A percentile compares a stretch with the other conserved stretches of the same genome.
These are phyloP conservation scores for Darevskia mixta DNA, from an alignment of 2,797 vertebrate species.

Conservation along the genomic window DNA sequence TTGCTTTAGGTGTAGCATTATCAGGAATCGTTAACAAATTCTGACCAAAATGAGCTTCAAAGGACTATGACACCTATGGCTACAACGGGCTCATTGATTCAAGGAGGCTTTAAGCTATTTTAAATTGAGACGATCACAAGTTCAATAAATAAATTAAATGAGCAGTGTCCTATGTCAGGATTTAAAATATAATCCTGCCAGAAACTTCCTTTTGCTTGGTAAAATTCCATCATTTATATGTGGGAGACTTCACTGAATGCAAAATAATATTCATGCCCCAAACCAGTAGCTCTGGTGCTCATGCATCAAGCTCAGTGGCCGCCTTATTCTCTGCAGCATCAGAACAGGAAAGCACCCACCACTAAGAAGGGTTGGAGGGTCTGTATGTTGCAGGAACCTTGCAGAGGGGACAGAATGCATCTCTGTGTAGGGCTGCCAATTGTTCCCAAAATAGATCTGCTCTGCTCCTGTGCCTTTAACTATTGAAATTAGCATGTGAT, in stretches of 20 bases:
- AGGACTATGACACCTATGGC: slow-evolving; percentile 25
- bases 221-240: slow-evolving; percentile 18
- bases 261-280: slow-evolving; percentile 5
- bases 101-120: slow-evolving; percentile 41
- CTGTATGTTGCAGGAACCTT: not conserved
- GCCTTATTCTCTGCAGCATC: not conserved
- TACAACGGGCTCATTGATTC: slow-evolving; percentile 35
- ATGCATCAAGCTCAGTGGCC: not conserved
- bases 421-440: not conserved
- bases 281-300: not conserved
- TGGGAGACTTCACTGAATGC: slow-evolving; percentile 4
- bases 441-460: not conserved
- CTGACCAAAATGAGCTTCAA: slow-evolving; percentile 33
- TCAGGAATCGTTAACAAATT: slow-evolving; percentile 42
- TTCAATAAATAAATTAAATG: slow-evolving; percentile 47
- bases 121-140: slow-evolving; percentile 44
- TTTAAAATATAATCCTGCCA: slow-evolving; percentile 41
- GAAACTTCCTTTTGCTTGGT: slow-evolving; percentile 9
- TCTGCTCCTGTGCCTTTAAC: not conserved
- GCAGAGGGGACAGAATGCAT: not conserved
- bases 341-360: not conserved
- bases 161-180: slow-evolving; percentile 32
- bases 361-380: not conserved
- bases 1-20: slow-evolving; percentile 21
- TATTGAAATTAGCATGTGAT: not conserved